phyloP scores from a whole-genome alignment of 2,888 invertebrate species.

The Philereme transversata region DNA sequence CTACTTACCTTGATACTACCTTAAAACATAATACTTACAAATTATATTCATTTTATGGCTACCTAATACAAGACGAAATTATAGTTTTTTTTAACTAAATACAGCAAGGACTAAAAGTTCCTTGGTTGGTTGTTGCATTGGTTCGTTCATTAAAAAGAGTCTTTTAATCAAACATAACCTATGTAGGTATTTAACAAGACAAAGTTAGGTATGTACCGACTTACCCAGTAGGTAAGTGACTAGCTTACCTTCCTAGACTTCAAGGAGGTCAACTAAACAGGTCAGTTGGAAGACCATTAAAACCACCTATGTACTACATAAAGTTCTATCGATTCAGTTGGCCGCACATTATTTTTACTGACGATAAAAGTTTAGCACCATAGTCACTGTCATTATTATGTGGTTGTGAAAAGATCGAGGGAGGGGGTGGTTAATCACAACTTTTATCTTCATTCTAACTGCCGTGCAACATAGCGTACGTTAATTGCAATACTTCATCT shows the following conservation, averaged over 20 bases:
- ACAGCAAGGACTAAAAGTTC: too few relatives aligned
- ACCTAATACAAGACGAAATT: too few relatives aligned
- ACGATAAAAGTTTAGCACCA: slow-evolving; percentile 58
- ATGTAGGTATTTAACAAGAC: too few relatives aligned
- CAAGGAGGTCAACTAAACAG: slow-evolving; percentile 21
- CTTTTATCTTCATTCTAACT: slow-evolving; percentile 50
- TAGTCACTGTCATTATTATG: slow-evolving; percentile 51
- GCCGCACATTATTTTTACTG: slow-evolving; percentile 56
- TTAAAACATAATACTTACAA: too few relatives aligned
- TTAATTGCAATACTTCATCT: background rate
- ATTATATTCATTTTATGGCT: too few relatives aligned
- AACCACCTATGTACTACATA: slow-evolving; percentile 28
- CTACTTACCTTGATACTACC: background rate
- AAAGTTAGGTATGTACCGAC: too few relatives aligned
- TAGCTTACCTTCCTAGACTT: slow-evolving; percentile 6
- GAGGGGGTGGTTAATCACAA: slow-evolving; percentile 44
- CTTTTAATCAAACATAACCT: too few relatives aligned
- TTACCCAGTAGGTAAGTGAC: background rate
- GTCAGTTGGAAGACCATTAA: slow-evolving; percentile 22
- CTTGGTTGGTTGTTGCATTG: too few relatives aligned
- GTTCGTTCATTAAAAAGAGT: too few relatives aligned
- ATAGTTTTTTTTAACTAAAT: too few relatives aligned
- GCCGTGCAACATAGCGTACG: slow-evolving; percentile 19
- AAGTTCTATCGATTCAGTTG: slow-evolving; percentile 46
- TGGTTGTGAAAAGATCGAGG: slow-evolving; percentile 52